Base-by-base conservation (phyloP, 2,888 invertebrate species). In the Pollenia angustigena region DNA sequence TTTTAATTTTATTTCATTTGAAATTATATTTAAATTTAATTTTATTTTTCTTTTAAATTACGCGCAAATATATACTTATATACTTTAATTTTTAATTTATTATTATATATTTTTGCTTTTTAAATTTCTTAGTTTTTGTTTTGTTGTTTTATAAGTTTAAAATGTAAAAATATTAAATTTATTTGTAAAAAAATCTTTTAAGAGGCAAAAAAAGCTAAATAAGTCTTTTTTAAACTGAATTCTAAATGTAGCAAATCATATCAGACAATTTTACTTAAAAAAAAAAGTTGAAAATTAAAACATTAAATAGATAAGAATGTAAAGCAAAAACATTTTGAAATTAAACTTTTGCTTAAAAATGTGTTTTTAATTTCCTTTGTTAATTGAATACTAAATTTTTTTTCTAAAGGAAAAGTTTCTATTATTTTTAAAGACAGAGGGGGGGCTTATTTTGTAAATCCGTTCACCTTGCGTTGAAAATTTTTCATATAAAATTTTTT, bases 1-100 rank as follows among this genome's bases (percentile, higher is more conserved):
- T 78, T 87, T 88, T 87, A 72, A 81, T 88, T 88, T 87, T 87
- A 87, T 87, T 89, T 85, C 81, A 87, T 85, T 87, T 86, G 87
- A 87, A 88, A 85, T 74, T 88, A 81, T 87, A 87, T 85, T 85
- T 86, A 85, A 87, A 88, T 85, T 84, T 87, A 56, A 80, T 74
- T 85, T 85, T 86, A 81, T 84, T 69, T 85, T 86, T 87, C 85
- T 79, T 88, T 88, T 88, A 89, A 88, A 85, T 87, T 85, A 85
- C 81, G 87, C 87, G 78, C 87, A 87, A 87, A 85, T 85, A 83
- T 87, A 81, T 72, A 74, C 62, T 74, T 42, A 64, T 87, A 85
- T 83, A 82, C 18, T 81, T 84, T 72, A 66, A 52, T 71, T 81
- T 82, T 85, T 85, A 82, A 81, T 81, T 83, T 72, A 79, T 62